Percentiles rank a stretch among this genome's conserved stretches.
Conservation (phyloP, 2,888 invertebrate species). For the Sipunculus nudus region DNA sequence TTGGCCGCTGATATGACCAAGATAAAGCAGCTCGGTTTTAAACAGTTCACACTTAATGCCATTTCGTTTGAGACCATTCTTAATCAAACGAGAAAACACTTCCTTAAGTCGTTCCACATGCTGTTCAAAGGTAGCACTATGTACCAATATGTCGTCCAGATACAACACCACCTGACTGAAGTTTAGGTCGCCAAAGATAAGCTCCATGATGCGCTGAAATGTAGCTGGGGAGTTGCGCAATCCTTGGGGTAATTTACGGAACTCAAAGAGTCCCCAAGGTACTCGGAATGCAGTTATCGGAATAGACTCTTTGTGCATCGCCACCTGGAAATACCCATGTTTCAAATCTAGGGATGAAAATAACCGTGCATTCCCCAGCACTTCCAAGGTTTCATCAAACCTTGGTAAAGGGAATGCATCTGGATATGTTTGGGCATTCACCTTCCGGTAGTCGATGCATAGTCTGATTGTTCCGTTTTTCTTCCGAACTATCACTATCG, state of each 20-base stretch:
- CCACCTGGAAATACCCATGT: too few species aligned
- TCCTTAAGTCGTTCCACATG: neutral
- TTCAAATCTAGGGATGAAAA: too few species aligned
- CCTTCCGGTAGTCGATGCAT: too few species aligned
- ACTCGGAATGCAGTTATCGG: constrained; percentile 3
- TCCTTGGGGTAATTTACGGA: neutral
- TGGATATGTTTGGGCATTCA: too few species aligned
- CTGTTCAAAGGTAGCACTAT: neutral
- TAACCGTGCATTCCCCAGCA: too few species aligned
- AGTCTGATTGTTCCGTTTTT: too few species aligned
- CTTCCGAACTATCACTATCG: too few species aligned
- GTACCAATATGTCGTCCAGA: neutral
- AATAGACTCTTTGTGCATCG: neutral
- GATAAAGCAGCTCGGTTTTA: neutral
- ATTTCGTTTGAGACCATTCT: neutral
- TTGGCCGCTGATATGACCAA: neutral
- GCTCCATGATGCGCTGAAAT: constrained; percentile 1
- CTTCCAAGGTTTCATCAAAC: too few species aligned
- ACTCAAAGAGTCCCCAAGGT: constrained; percentile 1
- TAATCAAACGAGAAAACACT: neutral
- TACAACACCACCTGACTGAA: neutral
- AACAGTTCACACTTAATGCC: neutral
- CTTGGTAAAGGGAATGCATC: too few species aligned
- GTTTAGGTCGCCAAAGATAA: neutral
- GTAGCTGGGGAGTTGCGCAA: constrained; percentile 6